Evolutionary conservation across 1,140 invertebrate species (phyloP).

Genomic region (Aplysia californica): DNA sequence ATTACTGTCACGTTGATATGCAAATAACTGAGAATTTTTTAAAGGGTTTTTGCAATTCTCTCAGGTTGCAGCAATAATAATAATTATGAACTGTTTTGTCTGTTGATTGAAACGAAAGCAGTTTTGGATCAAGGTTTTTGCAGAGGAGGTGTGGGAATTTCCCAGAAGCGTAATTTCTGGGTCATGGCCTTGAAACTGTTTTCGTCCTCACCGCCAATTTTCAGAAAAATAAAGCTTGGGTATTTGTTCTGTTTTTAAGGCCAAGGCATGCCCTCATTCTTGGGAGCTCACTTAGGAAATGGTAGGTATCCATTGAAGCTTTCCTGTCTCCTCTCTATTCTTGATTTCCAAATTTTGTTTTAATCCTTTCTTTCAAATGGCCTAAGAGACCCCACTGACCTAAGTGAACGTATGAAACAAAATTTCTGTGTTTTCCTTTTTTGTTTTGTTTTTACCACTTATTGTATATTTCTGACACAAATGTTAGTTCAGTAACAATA

Average conservation of each 20-base stretch:
- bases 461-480: neutral
- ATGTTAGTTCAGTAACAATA: too few relatives aligned
- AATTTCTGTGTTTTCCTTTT: neutral
- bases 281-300: slow-evolving; percentile 29
- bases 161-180: neutral
- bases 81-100: neutral
- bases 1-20: too few relatives aligned
- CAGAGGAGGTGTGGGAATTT: neutral
- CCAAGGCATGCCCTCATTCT: slow-evolving; percentile 35
- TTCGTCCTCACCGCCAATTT: neutral
- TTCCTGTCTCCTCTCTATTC: too few relatives aligned
- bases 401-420: neutral
- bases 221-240: neutral
- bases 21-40: too few relatives aligned
- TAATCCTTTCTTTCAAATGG: neutral
- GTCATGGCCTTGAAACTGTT: too few relatives aligned
- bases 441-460: neutral
- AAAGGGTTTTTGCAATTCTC: neutral
- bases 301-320: slow-evolving; percentile 27
- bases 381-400: neutral
- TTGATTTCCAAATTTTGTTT: too few relatives aligned
- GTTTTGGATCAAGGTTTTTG: neutral
- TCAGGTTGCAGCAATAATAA: neutral
- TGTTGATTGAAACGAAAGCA: neutral
- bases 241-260: slow-evolving; percentile 24